These are phyloP conservation scores for Nephrotoma flavescens DNA, from an alignment of 2,888 invertebrate species.

Conservation along the genomic window DNA sequence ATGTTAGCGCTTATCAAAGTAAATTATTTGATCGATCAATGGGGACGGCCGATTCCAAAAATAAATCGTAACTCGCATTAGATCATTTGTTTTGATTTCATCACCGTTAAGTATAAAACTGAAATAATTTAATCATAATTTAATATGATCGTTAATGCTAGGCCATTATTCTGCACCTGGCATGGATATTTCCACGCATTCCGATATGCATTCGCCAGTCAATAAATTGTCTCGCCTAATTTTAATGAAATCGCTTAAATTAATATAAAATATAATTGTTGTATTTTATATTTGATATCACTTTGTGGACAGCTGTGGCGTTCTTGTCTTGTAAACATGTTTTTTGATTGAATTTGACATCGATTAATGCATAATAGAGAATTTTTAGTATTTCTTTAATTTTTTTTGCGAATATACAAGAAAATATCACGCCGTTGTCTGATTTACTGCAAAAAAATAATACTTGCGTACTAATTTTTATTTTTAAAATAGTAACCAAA, in stretches of 20 bases:
- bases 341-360: neutral
- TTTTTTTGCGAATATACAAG: neutral
- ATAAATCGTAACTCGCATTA: neutral
- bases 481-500: neutral
- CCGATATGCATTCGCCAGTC: neutral
- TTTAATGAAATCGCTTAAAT: neutral
- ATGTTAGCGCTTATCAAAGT: neutral
- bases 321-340: neutral
- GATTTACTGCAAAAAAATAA: neutral
- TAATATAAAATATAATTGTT: neutral
- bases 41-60: neutral
- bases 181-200: neutral
- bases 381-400: neutral
- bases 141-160: neutral
- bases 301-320: neutral
- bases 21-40: neutral
- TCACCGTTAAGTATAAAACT: neutral
- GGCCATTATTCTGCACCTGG: neutral
- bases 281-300: neutral
- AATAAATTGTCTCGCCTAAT: neutral
- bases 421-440: neutral
- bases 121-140: neutral
- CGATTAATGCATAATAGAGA: neutral
- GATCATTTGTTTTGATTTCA: neutral
- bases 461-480: neutral